Evolutionary conservation across 2,888 invertebrate species (phyloP).

Genomic region (Amphipoea oculea): DNA sequence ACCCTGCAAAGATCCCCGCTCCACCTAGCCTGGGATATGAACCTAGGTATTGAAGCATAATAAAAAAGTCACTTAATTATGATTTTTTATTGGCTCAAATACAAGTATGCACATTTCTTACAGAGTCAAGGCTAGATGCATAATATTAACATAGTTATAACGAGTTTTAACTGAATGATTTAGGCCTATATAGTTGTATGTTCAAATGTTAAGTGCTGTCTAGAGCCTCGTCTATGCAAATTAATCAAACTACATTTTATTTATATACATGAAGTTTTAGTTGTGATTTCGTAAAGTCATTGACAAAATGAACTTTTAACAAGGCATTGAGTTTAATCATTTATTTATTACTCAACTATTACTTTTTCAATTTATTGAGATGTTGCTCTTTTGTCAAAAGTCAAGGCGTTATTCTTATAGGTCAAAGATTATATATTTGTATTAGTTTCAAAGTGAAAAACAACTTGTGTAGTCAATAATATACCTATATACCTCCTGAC

Average conservation of each 20-base stretch:
- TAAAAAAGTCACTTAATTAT: not conserved
- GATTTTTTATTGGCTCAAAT: not conserved
- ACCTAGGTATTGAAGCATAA: not conserved
- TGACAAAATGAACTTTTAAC: slow-evolving; percentile 28
- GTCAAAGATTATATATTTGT: slow-evolving; percentile 24
- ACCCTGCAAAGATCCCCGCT: not conserved
- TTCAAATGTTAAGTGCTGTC: not conserved
- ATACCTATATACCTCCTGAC: not conserved
- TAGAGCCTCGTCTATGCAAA: not conserved
- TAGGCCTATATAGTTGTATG: not conserved
- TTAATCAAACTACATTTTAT: not conserved
- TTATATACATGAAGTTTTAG: not conserved
- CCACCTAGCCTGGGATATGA: not conserved
- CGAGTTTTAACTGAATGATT: not conserved
- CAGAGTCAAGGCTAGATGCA: not conserved
- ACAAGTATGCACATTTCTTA: not conserved
- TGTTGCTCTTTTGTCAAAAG: slow-evolving; percentile 46
- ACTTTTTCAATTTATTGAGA: slow-evolving; percentile 29
- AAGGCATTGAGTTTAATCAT: slow-evolving; percentile 35
- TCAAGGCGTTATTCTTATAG: slow-evolving; percentile 33
- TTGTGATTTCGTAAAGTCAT: slow-evolving; percentile 30
- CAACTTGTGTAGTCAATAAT: not conserved
- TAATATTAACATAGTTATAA: not conserved
- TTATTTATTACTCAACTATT: slow-evolving; percentile 35
- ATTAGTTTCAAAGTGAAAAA: slow-evolving; percentile 3